Evolutionary conservation across 2,888 invertebrate genomes (phyloP).

Genomic region (Horisme vitalbata): DNA sequence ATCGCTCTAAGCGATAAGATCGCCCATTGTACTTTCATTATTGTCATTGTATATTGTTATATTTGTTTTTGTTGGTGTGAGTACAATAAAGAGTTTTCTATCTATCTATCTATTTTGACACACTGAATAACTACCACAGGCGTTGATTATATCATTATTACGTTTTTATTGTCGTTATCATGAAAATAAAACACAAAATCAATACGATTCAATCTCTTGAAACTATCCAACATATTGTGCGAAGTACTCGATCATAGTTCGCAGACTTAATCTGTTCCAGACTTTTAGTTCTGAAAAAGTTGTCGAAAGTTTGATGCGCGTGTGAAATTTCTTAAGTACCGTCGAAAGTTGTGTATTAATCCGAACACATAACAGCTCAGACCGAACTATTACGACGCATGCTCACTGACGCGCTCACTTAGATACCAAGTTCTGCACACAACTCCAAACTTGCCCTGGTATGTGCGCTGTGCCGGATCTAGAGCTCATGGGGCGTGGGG

Average conservation of each 20-base stretch:
- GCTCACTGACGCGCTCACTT: constrained; percentile 27
- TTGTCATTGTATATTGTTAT: no score
- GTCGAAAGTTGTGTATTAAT: constrained; percentile 18
- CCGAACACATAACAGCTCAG: constrained; percentile 19
- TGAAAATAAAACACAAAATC: no score
- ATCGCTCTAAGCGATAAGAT: no score
- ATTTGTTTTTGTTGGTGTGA: no score
- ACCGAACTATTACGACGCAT: constrained; percentile 26
- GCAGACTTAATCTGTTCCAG: not conserved
- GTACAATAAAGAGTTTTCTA: no score
- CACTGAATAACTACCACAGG: no score
- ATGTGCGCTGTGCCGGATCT: not conserved
- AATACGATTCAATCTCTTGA: no score
- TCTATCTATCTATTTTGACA: no score
- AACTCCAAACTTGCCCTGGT: constrained; percentile 6
- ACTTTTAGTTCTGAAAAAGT: not conserved
- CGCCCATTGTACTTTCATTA: no score
- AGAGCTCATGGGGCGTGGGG: not conserved
- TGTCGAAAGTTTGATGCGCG: not conserved
- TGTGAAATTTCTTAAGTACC: constrained; percentile 6
- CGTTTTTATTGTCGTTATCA: no score
- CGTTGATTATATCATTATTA: no score
- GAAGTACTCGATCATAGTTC: not conserved
- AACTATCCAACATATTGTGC: not conserved
- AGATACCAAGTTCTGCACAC: constrained; percentile 24